Evolutionary conservation across 1,140 invertebrate genomes (phyloP).

Genomic region (Trinorchestia longiramus): DNA sequence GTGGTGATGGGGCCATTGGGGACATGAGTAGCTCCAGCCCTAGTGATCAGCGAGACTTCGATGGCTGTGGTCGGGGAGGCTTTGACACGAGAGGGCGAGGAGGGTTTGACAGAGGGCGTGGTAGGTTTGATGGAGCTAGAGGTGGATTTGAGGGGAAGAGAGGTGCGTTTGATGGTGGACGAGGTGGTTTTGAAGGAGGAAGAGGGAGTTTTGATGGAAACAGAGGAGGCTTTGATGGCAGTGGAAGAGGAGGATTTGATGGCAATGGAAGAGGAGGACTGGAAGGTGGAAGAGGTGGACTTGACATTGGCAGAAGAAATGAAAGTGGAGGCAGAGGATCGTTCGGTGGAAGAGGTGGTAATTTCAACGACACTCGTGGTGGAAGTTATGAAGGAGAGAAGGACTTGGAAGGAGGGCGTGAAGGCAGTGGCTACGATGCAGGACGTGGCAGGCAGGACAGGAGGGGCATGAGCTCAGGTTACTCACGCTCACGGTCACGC

Average conservation of each 20-base stretch:
- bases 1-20: neutral
- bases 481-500: slow-evolving; percentile 67
- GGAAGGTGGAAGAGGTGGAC: slow-evolving; percentile 4
- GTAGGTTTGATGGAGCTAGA: slow-evolving; percentile 5
- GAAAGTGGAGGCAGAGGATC: slow-evolving; percentile 4
- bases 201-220: slow-evolving; percentile 8
- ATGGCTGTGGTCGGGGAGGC: neutral
- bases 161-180: neutral
- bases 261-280: neutral
- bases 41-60: neutral
- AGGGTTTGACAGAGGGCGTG: slow-evolving; percentile 8
- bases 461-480: slow-evolving; percentile 23
- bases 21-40: neutral
- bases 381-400: neutral
- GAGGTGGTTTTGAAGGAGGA: slow-evolving; percentile 30
- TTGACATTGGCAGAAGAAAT: neutral
- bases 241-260: slow-evolving; percentile 11
- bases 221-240: slow-evolving; percentile 28
- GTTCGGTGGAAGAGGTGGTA: neutral
- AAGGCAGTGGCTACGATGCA: neutral
- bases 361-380: neutral
- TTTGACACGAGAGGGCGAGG: neutral
- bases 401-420: neutral
- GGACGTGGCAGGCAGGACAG: neutral
- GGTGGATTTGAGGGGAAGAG: slow-evolving; percentile 8